Percentiles rank a stretch among this genome's conserved stretches.
phyloP scores from a whole-genome alignment of 2,797 vertebrate species.

The Lindbergichthys nudifrons region DNA sequence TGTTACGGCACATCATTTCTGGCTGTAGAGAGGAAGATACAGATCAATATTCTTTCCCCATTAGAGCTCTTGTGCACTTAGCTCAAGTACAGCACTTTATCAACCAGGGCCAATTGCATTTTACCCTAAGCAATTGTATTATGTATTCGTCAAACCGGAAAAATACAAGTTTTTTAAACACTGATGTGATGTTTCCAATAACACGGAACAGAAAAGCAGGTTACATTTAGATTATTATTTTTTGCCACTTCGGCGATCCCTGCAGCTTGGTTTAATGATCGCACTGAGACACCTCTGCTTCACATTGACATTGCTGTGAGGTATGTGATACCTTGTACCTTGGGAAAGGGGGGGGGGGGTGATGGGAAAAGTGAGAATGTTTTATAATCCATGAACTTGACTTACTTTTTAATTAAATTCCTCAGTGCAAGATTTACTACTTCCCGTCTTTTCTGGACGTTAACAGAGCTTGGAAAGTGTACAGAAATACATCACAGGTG shows the following conservation, averaged over 20 bases:
- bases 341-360: not conserved
- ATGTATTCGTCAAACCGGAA: constrained; percentile 7
- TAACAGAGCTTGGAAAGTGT: not conserved
- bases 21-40: constrained; percentile 11
- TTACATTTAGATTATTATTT: constrained; percentile 7
- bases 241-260: constrained; percentile 1
- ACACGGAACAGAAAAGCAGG: not conserved
- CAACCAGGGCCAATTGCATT: constrained; percentile 6
- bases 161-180: not conserved
- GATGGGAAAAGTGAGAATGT: constrained; percentile 16
- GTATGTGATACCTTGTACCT: not conserved
- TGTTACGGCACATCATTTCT: constrained; percentile 18
- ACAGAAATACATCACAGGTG: not conserved
- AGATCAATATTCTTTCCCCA: constrained; percentile 48
- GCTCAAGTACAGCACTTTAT: constrained; percentile 26
- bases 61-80: constrained; percentile 21
- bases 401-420: constrained; percentile 14
- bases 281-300: not conserved
- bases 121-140: not conserved
- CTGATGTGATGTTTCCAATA: constrained; percentile 1
- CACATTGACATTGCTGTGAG: constrained; percentile 1
- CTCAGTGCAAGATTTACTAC: not conserved
- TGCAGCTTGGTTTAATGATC: constrained; percentile 37
- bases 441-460: not conserved
- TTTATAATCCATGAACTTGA: not conserved